Evolutionary conservation across 2,797 vertebrate genomes (phyloP).

Genomic region (Hozukius guyotensis): DNA sequence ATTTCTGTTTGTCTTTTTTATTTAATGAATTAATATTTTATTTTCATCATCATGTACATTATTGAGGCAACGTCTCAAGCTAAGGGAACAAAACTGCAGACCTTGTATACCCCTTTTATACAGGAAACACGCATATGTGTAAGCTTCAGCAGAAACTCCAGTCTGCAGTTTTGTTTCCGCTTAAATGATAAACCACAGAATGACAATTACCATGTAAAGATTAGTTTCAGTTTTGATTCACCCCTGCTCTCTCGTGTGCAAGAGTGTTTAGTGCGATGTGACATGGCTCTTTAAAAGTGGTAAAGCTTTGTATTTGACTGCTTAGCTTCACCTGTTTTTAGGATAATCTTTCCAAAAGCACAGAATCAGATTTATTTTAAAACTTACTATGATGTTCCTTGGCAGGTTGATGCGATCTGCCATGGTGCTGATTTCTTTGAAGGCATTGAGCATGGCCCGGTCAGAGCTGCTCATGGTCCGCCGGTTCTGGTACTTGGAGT

Average conservation of each 20-base stretch:
- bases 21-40: neutral
- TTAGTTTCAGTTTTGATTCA: neutral
- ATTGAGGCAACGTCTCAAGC: neutral
- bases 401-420: slow-evolving; percentile 99
- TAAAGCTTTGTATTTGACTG: neutral
- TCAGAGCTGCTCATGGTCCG: slow-evolving; percentile 98
- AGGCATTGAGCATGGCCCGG: slow-evolving; percentile 98
- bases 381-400: slow-evolving; percentile 95
- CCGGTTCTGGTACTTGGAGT: slow-evolving; percentile 98
- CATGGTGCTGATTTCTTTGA: slow-evolving; percentile 99
- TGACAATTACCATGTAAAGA: neutral
- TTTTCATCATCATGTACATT: neutral
- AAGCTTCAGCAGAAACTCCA: neutral
- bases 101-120: neutral
- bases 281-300: neutral
- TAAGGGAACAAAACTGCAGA: neutral
- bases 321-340: neutral
- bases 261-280: neutral
- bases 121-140: too few relatives aligned
- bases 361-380: neutral
- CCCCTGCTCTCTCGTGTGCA: neutral
- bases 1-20: neutral
- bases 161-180: neutral
- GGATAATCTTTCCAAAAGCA: neutral
- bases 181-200: neutral